A percentile compares a stretch with the other conserved stretches of the same genome.
Evolutionary conservation across 2,113 vertebrate species (phyloP).

Genomic region (Capricornis sumatraensis): DNA sequence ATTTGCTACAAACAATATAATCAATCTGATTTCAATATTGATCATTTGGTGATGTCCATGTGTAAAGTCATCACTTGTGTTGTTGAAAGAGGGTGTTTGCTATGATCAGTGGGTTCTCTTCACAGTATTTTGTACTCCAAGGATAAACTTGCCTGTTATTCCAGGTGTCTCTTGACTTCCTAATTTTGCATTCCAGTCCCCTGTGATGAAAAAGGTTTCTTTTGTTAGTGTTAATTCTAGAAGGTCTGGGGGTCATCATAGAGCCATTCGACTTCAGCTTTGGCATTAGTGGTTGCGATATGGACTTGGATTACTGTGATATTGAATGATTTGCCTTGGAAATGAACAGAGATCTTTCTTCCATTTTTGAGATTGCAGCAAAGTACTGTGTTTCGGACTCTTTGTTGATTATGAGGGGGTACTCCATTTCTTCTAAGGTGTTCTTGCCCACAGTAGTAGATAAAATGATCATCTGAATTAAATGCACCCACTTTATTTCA

Average conservation of each 20-base stretch:
- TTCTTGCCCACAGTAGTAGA: background rate
- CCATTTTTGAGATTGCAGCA: background rate
- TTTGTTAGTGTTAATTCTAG: background rate
- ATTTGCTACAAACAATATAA: background rate
- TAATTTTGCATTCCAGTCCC: background rate
- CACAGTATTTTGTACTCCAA: background rate
- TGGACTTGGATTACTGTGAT: background rate
- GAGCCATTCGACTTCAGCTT: background rate
- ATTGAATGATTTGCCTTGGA: background rate
- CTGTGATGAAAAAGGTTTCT: background rate
- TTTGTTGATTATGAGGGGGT: background rate
- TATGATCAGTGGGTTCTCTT: background rate
- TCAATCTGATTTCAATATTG: background rate
- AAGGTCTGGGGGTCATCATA: background rate
- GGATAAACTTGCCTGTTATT: background rate
- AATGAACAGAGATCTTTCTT: background rate
- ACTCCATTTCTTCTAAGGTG: background rate
- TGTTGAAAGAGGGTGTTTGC: background rate
- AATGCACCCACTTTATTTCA: background rate
- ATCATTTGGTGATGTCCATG: background rate
- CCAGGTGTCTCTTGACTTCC: background rate
- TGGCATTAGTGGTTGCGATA: background rate
- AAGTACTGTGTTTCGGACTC: fast-evolving
- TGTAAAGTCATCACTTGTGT: background rate
- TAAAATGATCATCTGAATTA: background rate